Evolutionary conservation across 2,797 vertebrate species (phyloP).

Genomic region (Pygocentrus nattereri): DNA sequence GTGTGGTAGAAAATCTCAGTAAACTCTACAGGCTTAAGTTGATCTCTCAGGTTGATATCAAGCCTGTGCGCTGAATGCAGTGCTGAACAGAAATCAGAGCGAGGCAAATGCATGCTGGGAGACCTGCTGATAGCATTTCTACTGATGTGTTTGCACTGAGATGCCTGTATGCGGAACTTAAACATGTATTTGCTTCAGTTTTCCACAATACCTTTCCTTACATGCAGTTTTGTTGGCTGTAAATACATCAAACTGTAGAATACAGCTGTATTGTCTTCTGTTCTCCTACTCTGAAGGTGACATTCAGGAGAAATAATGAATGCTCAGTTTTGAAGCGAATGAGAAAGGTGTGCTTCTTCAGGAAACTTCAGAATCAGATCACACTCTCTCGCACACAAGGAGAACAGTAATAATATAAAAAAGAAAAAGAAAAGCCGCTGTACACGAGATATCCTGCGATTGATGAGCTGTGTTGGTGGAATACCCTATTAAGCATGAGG

Average conservation of each 20-base stretch:
- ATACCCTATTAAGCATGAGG: constrained; percentile 86
- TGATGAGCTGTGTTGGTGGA: constrained; percentile 80
- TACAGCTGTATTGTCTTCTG: neutral
- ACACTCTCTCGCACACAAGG: constrained; percentile 25
- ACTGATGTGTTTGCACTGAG: neutral
- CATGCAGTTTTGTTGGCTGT: neutral
- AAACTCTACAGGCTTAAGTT: constrained; percentile 39
- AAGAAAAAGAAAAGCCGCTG: constrained; percentile 66
- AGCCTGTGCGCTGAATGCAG: constrained; percentile 30
- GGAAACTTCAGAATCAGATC: constrained; percentile 23
- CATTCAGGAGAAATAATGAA: neutral
- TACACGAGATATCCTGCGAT: constrained; percentile 75
- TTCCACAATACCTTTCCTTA: neutral
- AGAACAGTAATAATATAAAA: constrained; percentile 50
- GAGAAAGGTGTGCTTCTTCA: constrained; percentile 9
- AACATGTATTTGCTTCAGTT: neutral
- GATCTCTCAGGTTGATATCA: constrained; percentile 49
- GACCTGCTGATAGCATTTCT: neutral
- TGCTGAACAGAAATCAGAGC: neutral
- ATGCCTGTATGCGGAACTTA: neutral
- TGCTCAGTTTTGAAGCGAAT: neutral
- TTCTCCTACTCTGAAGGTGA: constrained; percentile 2
- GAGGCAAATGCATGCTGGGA: neutral
- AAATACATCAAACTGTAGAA: neutral
- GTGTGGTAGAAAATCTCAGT: constrained; percentile 15